Base-by-base conservation (phyloP, 2,888 invertebrate genomes). In the Hartigia nigra region DNA sequence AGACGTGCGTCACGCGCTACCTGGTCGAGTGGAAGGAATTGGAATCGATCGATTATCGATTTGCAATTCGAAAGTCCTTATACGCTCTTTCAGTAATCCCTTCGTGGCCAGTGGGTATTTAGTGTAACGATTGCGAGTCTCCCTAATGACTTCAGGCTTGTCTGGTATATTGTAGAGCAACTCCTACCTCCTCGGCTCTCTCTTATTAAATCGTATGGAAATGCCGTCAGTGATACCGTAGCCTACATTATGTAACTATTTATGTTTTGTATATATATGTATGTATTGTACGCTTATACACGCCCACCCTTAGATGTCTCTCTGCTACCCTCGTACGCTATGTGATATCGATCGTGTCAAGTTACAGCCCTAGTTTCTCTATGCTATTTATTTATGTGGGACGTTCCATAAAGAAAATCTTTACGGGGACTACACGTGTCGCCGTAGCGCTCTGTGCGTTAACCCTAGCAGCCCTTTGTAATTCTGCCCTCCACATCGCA, bases 1-100 rank as follows among this genome's bases (percentile, higher is more conserved):
- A 9, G 72, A 31, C 72, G 72, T 72, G 72, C 72, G 72, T 72
- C 72, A 72, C 72, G 72, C 72, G 32, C 72, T 32, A 23, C 55
- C 14, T 55, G 55, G 55, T 23, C 55, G 55, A 55, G 55, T 5
- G 31, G 72, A 32, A 72, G 23, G 31, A 72, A 72, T 72, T 32
- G 14, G 34, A 32, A 72, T 72, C 14, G 55, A 72, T 72, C 72
- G 72, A 32, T 31, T 72, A 72, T 72, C 72, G 72, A 72, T 72
- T 72, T 72, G 72, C 32, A 72, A 72, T 72, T 72, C 34, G 72
- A 31, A 72, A 72, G 72, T 72, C 31, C 0, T 72, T 72, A n/a
- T 72, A 34, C 55, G 55, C 23, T 9, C 55, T 55, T 23, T 55
- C 23, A 55, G 23, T 55, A 0, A 23, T 5, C 55, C 55, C 55